These are phyloP conservation scores for Drosophila murphyi DNA, from an alignment of 1,140 invertebrate species.

Conservation along the genomic window DNA sequence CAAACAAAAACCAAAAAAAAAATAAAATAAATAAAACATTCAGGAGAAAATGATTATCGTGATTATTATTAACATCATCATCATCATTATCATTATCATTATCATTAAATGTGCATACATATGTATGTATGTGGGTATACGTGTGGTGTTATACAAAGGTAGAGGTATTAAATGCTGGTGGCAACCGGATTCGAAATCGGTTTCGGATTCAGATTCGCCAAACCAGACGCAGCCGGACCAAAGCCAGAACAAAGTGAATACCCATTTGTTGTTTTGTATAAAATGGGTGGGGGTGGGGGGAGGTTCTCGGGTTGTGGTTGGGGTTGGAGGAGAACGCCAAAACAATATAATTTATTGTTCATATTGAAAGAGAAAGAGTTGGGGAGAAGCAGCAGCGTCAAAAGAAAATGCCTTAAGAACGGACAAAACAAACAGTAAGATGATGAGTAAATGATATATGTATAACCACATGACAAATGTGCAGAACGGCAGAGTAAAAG, in stretches of 20 bases:
- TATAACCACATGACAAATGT: conserved; percentile 36
- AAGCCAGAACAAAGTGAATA: conserved; percentile 40
- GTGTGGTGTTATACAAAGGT: conserved; percentile 13
- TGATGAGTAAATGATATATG: conserved; percentile 42
- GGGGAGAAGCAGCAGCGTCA: not conserved
- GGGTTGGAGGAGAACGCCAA: conserved; percentile 37
- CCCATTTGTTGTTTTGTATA: conserved; percentile 25
- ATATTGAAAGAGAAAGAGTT: conserved; percentile 14
- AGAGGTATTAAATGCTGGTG: conserved; percentile 39
- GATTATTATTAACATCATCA: conserved; percentile 26
- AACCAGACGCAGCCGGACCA: conserved; percentile 10
- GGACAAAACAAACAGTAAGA: not conserved
- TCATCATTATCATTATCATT: conserved; percentile 30
- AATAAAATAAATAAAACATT: conserved; percentile 6
- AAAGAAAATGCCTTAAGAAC: conserved; percentile 17
- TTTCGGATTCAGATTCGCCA: conserved; percentile 31
- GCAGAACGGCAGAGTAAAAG: conserved; percentile 37
- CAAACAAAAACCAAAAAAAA: conserved; percentile 8
- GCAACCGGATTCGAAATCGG: conserved; percentile 45
- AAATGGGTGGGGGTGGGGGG: not conserved
- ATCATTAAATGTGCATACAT: not conserved
- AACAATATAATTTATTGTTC: conserved; percentile 77
- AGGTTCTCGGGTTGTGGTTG: too few species aligned
- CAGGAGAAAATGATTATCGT: conserved; percentile 35
- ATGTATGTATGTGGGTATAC: not conserved